Evolutionary conservation across 2,888 invertebrate genomes (phyloP).

Genomic region (Melipona bicolor): DNA sequence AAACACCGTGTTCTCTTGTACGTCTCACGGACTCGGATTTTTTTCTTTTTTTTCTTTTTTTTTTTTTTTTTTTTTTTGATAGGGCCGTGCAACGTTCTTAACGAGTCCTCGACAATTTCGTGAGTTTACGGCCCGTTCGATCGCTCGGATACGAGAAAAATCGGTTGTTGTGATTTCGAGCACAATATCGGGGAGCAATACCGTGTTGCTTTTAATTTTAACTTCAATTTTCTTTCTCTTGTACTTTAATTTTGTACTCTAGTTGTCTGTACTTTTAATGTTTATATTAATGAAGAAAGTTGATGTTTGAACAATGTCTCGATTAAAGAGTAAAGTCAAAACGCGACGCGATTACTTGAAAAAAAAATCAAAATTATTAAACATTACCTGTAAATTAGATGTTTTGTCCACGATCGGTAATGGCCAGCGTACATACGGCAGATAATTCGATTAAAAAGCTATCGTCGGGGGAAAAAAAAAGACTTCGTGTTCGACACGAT

Average conservation of each 20-base stretch:
- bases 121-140: neutral
- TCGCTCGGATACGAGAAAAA: neutral
- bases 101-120: neutral
- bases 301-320: no score
- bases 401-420: neutral
- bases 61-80: no score
- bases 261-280: no score
- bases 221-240: no score
- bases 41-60: no score
- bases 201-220: no score
- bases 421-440: neutral
- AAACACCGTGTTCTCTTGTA: constrained; percentile 15
- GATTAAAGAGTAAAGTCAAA: no score
- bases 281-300: no score
- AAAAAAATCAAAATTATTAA: no score
- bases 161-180: neutral
- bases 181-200: neutral
- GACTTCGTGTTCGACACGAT: constrained; percentile 1
- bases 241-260: no score
- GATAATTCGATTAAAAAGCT: neutral
- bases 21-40: neutral
- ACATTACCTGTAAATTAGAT: no score
- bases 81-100: constrained; percentile 4
- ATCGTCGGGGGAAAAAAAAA: neutral
- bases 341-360: no score